Evolutionary conservation across 2,113 vertebrate species (phyloP).

Genomic region (Leptodactylus fuscus): DNA sequence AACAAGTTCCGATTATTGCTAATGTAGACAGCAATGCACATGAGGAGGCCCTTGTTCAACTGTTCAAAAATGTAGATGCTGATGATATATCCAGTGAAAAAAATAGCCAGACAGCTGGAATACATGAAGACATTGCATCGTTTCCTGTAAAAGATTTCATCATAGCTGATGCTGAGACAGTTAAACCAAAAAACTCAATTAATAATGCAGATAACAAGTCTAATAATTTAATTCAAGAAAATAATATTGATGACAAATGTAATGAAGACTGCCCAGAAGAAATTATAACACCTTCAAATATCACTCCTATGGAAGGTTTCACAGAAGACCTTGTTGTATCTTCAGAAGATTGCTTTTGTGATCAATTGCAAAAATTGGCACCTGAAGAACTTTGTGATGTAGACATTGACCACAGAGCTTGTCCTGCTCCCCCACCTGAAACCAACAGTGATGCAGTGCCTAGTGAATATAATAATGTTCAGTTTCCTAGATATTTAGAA

Average conservation of each 20-base stretch:
- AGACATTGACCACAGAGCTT: not conserved
- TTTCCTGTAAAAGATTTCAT: not conserved
- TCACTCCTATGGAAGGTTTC: constrained; percentile 23
- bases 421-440: not conserved
- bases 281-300: constrained; percentile 58
- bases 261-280: constrained; percentile 56
- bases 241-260: not conserved
- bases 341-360: not conserved
- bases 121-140: not conserved
- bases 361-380: not conserved
- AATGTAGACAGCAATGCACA: not conserved
- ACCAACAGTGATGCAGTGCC: not conserved
- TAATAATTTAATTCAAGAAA: not conserved
- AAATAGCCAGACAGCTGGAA: not conserved
- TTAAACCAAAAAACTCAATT: not conserved
- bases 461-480: not conserved
- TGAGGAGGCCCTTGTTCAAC: not conserved
- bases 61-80: constrained; percentile 19
- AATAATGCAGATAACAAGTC: not conserved
- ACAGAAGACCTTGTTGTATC: not conserved
- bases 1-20: not conserved
- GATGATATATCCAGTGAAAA: not conserved
- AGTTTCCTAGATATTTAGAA: not conserved
- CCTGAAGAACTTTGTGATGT: not conserved
- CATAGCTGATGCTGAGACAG: not conserved